Base-by-base conservation (phyloP, 2,888 invertebrate genomes). In the Dione juno region DNA sequence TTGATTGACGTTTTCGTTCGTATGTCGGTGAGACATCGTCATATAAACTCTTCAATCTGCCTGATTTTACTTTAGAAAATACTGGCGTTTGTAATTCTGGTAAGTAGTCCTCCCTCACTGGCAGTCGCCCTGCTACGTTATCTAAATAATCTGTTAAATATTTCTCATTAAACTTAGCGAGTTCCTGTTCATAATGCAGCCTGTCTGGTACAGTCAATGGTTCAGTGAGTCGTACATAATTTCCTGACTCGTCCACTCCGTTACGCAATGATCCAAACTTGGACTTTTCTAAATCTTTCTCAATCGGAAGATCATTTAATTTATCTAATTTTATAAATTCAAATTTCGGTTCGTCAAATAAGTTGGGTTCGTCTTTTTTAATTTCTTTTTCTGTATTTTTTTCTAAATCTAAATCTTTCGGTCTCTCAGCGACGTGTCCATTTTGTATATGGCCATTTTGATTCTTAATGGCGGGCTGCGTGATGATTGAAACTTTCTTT, bases 31-130 rank as follows among this genome's bases (percentile, higher is more conserved):
- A 88, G 35, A 84, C 81, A 37, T 93, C 91, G 52, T 92, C 92
- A 74, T 88, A 89, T 58, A 90, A 78, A 76, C 84, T 83, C 75
- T 84, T 88, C 79, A 88, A 77, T 52, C 89, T 81, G 1, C 89
- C 90, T 3, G 91, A 79, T 75, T 91, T 90, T 57, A 93, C 89
- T 79, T 93, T 93, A 0, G 93, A 84, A 75, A 93, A 93, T 65
- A 92, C 87, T 0, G 93, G 93, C 71, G 92, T 92, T 78, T 93
- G 93, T 11, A 89, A 80, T 75, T 93, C 93, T 0, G 93, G 93
- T 6, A 93, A 78, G 71, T 91, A 93, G 71, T 92, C 84, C 75
- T 93, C 92, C 77, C 84, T 90, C 0, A 90, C 90, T 0, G 88
- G 82, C 19, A 92, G 72, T 71, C 87, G 86, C 1, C 88, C 88